These are phyloP conservation scores for Spinus olivaceus DNA, from an alignment of 2,797 vertebrate species.

Conservation along the genomic window DNA sequence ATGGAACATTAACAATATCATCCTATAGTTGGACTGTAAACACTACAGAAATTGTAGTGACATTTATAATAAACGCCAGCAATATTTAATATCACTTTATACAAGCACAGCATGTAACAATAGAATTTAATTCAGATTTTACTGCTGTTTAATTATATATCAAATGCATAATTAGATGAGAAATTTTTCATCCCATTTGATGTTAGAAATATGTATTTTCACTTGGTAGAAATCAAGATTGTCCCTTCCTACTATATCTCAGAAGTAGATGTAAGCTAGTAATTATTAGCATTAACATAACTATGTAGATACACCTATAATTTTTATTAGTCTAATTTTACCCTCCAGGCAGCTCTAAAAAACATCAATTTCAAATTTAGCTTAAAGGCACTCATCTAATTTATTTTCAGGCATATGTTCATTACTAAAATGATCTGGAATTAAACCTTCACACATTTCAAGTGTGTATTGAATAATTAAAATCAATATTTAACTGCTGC, in stretches of 20 bases:
- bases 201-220: background rate
- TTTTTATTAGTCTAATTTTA: background rate
- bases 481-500: background rate
- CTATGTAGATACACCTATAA: background rate
- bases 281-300: background rate
- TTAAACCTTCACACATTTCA: background rate
- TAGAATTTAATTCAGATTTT: background rate
- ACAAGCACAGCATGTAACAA: background rate
- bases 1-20: background rate
- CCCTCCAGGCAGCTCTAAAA: background rate
- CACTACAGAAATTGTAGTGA: background rate
- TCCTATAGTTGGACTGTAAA: background rate
- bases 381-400: background rate
- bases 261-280: background rate
- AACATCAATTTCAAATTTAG: background rate
- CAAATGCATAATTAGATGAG: background rate
- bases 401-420: background rate
- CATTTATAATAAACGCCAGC: background rate
- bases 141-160: background rate
- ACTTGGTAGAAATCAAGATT: background rate
- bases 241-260: background rate
- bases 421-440: background rate
- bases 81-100: background rate
- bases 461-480: background rate
- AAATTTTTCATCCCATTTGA: background rate